phyloP scores from a whole-genome alignment of 2,888 invertebrate species.

The Drosophila tripunctata region DNA sequence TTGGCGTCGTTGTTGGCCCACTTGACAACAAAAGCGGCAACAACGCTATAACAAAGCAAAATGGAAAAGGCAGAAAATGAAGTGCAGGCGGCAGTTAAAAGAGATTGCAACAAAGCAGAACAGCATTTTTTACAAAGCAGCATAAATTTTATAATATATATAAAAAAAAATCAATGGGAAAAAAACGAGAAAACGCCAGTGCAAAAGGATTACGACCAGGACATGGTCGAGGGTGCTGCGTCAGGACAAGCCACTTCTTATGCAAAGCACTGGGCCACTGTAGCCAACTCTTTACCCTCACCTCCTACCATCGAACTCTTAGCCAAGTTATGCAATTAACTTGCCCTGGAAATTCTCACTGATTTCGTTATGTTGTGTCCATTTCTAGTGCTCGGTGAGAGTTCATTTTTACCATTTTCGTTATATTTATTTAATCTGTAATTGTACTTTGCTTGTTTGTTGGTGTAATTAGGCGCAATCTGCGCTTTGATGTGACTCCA shows the following conservation, averaged over 20 bases:
- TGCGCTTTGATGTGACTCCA: constrained; percentile 32
- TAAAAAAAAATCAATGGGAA: constrained; percentile 68
- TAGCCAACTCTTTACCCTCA: not conserved
- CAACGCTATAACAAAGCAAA: constrained; percentile 21
- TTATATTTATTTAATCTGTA: constrained; percentile 50
- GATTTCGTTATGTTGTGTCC: constrained; percentile 60
- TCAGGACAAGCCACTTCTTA: constrained; percentile 52
- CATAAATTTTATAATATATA: constrained; percentile 79
- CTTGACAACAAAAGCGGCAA: constrained; percentile 72
- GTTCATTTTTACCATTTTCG: constrained; percentile 63
- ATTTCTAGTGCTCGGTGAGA: constrained; percentile 51
- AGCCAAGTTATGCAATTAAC: constrained; percentile 66
- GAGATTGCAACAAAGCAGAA: constrained; percentile 72
- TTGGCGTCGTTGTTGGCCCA: constrained; percentile 56
- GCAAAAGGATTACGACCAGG: constrained; percentile 55
- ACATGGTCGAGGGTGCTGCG: constrained; percentile 35
- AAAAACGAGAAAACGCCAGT: constrained; percentile 30
- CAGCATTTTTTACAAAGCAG: constrained; percentile 61
- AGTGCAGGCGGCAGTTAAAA: constrained; percentile 41
- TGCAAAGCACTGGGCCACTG: constrained; percentile 55
- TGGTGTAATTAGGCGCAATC: constrained; percentile 67
- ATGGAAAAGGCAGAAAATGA: constrained; percentile 52
- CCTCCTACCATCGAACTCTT: not conserved
- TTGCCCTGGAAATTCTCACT: constrained; percentile 53
- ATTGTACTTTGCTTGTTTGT: constrained; percentile 50